phyloP scores from a whole-genome alignment of 30 jellyfish, hydroid and myxozoan species.

The Aurelia sp. region DNA sequence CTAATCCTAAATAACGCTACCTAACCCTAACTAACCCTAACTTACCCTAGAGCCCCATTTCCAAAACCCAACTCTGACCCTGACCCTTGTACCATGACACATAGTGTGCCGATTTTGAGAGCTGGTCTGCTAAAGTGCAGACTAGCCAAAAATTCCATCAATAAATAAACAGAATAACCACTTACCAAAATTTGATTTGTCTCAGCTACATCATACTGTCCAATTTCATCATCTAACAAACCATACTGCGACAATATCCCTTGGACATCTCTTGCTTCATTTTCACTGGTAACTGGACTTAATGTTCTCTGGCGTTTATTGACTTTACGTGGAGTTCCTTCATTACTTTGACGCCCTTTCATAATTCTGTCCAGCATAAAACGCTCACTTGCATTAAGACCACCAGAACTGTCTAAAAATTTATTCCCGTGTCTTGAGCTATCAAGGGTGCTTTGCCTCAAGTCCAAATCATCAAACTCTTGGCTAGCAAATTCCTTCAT shows the following conservation, averaged over 20 bases:
- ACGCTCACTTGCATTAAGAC: constrained; percentile 16
- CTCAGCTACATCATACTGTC: constrained; percentile 10
- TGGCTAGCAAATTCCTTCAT: constrained; percentile 15
- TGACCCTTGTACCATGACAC: no score
- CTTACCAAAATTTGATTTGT: constrained; percentile 48
- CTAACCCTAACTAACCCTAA: no score
- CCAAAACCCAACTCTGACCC: no score
- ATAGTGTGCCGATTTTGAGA: no score
- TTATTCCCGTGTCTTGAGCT: constrained; percentile 14
- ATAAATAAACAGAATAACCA: background rate
- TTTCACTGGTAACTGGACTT: constrained; percentile 7
- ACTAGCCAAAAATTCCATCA: background rate
- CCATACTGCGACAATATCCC: constrained; percentile 64
- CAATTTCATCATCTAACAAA: constrained; percentile 44
- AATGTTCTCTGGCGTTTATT: constrained; percentile 7
- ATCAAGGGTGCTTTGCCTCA: background rate
- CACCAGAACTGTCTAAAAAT: constrained; percentile 8
- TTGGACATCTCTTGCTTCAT: constrained; percentile 33
- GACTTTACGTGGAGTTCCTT: background rate
- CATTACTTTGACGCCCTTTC: constrained; percentile 15
- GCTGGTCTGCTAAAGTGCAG: no score
- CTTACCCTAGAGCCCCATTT: no score
- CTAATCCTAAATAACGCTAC: no score
- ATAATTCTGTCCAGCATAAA: constrained; percentile 17
- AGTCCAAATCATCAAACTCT: background rate